Evolutionary conservation across 2,888 invertebrate genomes (phyloP).

Genomic region (Teleiodes luculella): DNA sequence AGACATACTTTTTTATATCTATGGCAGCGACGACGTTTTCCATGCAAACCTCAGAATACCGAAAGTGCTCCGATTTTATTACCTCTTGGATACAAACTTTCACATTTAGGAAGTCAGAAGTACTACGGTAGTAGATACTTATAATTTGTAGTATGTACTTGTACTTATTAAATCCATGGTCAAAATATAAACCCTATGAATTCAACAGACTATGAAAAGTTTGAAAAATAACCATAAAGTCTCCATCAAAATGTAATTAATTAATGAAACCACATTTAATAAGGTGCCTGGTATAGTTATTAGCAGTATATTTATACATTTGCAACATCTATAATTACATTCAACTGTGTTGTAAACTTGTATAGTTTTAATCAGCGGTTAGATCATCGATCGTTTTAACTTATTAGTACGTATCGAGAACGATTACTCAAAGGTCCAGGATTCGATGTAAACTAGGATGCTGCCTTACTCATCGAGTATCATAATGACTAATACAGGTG

Average conservation of each 20-base stretch:
- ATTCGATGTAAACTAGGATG: conserved; percentile 43
- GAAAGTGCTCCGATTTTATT: too few species aligned
- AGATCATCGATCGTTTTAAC: conserved; percentile 43
- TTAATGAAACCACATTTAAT: conserved; percentile 12
- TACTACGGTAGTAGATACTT: too few species aligned
- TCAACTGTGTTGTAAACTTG: conserved; percentile 43
- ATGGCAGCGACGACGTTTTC: too few species aligned
- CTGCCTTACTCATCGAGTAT: conserved; percentile 42
- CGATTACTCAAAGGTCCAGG: conserved; percentile 38
- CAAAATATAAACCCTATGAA: too few species aligned
- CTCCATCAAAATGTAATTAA: not conserved
- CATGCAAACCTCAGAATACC: too few species aligned
- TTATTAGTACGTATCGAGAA: conserved; percentile 39
- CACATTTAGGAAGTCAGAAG: too few species aligned
- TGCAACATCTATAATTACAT: conserved; percentile 37
- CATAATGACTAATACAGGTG: conserved; percentile 40
- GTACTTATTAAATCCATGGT: too few species aligned
- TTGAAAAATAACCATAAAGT: too few species aligned
- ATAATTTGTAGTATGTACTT: too few species aligned
- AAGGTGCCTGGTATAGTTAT: conserved; percentile 8
- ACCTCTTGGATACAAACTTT: too few species aligned
- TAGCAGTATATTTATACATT: conserved; percentile 18
- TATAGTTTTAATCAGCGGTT: conserved; percentile 43
- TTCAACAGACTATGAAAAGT: too few species aligned
- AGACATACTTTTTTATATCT: too few species aligned